These are phyloP conservation scores for Grallaria varia DNA, from an alignment of 2,113 vertebrate species.

Conservation along the genomic window DNA sequence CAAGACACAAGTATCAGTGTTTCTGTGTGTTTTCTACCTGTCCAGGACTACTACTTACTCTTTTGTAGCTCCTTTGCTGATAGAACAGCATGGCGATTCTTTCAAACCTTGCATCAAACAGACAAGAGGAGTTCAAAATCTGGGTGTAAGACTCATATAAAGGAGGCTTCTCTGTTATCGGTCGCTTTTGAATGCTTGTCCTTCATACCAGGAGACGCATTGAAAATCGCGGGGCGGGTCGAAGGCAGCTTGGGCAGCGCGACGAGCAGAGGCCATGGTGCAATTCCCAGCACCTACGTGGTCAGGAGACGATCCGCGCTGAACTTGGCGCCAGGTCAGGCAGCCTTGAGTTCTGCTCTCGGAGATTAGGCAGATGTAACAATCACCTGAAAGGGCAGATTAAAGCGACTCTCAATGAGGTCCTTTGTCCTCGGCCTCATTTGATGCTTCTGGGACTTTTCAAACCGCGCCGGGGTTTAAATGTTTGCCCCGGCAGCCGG, in stretches of 20 bases:
- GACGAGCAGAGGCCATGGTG: background rate
- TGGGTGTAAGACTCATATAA: background rate
- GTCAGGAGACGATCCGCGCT: background rate
- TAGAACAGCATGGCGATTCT: background rate
- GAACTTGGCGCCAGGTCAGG: constrained; percentile 61
- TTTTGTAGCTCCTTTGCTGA: background rate
- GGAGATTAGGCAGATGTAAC: constrained; percentile 65
- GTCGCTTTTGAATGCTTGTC: background rate
- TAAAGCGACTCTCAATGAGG: constrained; percentile 34
- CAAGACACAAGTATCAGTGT: background rate
- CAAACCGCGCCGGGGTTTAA: constrained; percentile 18
- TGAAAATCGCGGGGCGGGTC: background rate
- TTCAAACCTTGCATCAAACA: background rate
- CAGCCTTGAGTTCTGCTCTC: background rate
- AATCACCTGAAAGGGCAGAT: constrained; percentile 64
- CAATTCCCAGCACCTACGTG: background rate
- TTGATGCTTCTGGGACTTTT: constrained; percentile 33
- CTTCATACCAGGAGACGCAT: background rate
- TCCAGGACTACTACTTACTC: background rate
- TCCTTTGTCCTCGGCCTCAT: constrained; percentile 58
- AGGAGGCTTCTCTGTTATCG: background rate
- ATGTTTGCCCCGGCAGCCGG: background rate
- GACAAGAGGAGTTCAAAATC: background rate
- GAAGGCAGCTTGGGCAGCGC: background rate
- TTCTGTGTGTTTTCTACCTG: background rate